Evolutionary conservation across 2,797 vertebrate species (phyloP), one percentile per base, ranked within the genome.

Genomic region (Knipowitschia caucasica): DNA sequence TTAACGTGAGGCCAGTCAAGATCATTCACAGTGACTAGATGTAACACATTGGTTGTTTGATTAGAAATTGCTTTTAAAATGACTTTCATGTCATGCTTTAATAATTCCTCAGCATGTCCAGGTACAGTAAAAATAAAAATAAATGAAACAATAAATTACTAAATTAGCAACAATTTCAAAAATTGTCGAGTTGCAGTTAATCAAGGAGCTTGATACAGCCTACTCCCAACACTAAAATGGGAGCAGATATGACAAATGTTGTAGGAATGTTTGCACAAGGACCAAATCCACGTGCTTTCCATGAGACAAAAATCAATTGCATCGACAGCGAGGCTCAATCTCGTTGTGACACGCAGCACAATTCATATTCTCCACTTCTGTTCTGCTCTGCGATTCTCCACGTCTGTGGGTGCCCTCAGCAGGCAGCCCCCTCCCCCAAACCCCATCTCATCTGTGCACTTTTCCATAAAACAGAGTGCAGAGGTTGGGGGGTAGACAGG

Each of bases 271-370:
- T 66, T 20, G 53, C 63, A 45, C 47, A 39, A 56, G 31, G 75
- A 76, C 76, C 78, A 75, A 83, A 81, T 74, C 53, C 77, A 52
- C 56, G 25, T 3, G 31, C 45, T 54, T 69, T 12, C 31, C 54
- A 26, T 20, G 55, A 83, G 71, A 74, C 67, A 31, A 65, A n/a
- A 57, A 84, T 81, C 71, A 77, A 71, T 69, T 71, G 43, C 56
- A 56, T 56, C 10, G 59, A 75, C 72, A 55, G 23, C 40, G 62
- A 34, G 44, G 62, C 70, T 18, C 58, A 63, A 62, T 64, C 73
- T 55, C 59, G 53, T 49, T 65, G 74, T 61, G 50, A 73, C 80
- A 73, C 59, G 27, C 21, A 7, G 43, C 50, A 67, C 68, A 72
- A 70, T 36, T 71, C 60, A 69, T 64, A 64, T 67, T 62, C 63